phyloP scores from a whole-genome alignment of 2,113 vertebrate species.

The Accipiter virgatus region DNA sequence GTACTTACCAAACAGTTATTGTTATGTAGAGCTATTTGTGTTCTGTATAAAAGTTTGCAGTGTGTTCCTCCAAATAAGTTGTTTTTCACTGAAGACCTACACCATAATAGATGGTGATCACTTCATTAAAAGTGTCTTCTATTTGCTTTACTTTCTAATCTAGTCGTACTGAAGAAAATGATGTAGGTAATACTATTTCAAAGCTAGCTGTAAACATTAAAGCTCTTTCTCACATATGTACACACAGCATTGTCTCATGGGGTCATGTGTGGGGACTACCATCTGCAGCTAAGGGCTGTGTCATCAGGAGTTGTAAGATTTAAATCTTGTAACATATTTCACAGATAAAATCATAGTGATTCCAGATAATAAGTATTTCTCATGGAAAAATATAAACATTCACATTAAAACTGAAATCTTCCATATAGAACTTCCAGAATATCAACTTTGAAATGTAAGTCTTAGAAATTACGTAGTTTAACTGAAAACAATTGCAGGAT shows the following conservation, averaged over 20 bases:
- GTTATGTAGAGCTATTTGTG: background rate
- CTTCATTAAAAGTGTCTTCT: background rate
- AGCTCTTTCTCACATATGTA: background rate
- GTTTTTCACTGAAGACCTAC: background rate
- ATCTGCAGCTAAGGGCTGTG: background rate
- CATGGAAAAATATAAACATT: background rate
- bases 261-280: no score
- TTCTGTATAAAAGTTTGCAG: background rate
- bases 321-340: background rate
- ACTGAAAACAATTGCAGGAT: background rate
- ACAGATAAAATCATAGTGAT: background rate
- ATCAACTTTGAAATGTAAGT: background rate
- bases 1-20: background rate
- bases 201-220: background rate
- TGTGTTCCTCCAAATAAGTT: background rate
- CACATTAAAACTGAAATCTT: background rate
- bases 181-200: background rate
- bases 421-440: background rate
- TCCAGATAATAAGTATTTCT: background rate
- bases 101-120: background rate
- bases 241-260: background rate
- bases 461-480: background rate
- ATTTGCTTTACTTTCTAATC: background rate
- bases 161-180: background rate
- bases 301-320: background rate